These are phyloP conservation scores for Meleagris gallopavo DNA, from an alignment of 2,113 vertebrate genomes.

Conservation along the genomic window DNA sequence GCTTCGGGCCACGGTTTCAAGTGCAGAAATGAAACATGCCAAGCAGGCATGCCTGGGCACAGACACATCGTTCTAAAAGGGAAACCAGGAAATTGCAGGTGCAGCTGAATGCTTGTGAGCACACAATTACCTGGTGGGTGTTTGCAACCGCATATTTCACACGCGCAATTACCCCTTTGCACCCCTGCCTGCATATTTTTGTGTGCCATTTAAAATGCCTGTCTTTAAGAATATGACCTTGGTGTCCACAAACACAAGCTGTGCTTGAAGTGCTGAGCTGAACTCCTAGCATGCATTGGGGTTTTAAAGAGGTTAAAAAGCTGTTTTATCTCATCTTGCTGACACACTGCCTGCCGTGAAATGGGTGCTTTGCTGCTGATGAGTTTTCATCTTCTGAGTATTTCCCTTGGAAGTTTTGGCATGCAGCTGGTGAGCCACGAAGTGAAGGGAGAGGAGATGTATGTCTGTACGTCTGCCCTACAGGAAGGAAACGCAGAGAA, in stretches of 20 bases:
- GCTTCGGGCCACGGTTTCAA: constrained; percentile 17
- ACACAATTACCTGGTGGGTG: not conserved
- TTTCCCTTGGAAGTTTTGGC: constrained; percentile 30
- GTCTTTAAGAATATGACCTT: not conserved
- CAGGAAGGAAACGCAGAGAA: constrained; percentile 6
- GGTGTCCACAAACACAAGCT: not conserved
- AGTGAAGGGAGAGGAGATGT: not conserved
- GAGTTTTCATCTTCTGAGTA: not conserved
- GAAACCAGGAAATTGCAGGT: not conserved
- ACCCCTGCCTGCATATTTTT: not conserved
- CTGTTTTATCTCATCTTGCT: not conserved
- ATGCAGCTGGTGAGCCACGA: not conserved
- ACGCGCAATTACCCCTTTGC: not conserved
- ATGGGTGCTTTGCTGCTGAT: constrained; percentile 27
- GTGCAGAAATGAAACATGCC: not conserved
- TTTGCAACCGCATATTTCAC: not conserved
- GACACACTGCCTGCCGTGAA: constrained; percentile 14
- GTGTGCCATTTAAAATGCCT: not conserved
- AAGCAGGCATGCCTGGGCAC: not conserved
- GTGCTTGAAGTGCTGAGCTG: not conserved
- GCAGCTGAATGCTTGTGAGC: constrained; percentile 10
- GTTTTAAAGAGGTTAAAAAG: constrained; percentile 9
- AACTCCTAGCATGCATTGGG: not conserved
- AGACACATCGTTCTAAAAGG: not conserved
- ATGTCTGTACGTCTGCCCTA: not conserved